Evolutionary conservation across 2,888 invertebrate genomes (phyloP), one percentile per base, ranked within the genome.

Genomic region (Calameuta pallipes): DNA sequence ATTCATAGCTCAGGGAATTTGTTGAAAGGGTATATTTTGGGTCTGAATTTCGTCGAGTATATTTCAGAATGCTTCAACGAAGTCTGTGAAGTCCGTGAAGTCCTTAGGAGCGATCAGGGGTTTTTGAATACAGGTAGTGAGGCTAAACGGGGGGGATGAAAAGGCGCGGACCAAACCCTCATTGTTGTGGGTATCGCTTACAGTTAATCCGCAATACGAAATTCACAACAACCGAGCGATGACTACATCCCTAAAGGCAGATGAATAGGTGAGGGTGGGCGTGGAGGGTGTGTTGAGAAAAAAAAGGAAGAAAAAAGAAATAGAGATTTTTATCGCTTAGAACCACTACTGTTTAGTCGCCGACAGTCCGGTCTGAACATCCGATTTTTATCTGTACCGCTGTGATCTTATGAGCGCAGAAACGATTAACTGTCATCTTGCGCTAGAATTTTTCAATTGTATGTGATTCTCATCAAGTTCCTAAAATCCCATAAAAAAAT

Each of bases 151-250:
- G 34, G 23, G 23, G 9, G 71, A 34, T 71, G 71, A 13, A 34
- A 33, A 34, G 71, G 71, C 71, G 71, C 71, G 71, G 34, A 31
- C 31, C 71, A 56, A 56, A 23, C 23, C 56, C 56, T 56, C 56
- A 56, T 56, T 86, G 83, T 86, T 86, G 83, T 84, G 85, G 84
- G 86, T 87, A 87, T 87, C 87, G 87, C 85, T 87, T 87, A 87
- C 87, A 87, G 86, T 87, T 87, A 87, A 87, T 87, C 87, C 86
- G 80, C 83, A 83, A 86, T 85, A 80, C 83, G 82, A 80, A 86
- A 85, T 78, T 84, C 81, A 84, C 84, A 83, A 85, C 83, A 86
- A 85, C 84, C 80, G 81, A 80, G 78, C 82, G 80, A 84, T 83
- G 79, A 80, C 79, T 83, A 76, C 75, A 79, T 35, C 71, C 71